Evolutionary conservation across 2,113 vertebrate species (phyloP), one percentile per base, ranked within the genome.

Genomic region (Lagopus muta): DNA sequence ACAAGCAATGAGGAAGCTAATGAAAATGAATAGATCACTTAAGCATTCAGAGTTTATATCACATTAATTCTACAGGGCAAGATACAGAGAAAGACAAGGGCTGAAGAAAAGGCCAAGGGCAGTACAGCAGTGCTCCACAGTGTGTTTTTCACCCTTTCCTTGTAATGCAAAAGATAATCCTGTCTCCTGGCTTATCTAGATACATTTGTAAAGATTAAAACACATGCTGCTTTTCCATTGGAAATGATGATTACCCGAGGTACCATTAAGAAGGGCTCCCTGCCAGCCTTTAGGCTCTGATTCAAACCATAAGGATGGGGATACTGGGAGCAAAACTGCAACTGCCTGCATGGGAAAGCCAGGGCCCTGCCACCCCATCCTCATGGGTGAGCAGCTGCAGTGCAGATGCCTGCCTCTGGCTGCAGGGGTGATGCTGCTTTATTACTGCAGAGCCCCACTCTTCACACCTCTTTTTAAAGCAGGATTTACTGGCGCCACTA

Each of bases 1-100:
- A 88, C 82, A 92, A 96, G 91, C 90, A 90, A 94, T 96, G 95
- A 95, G 89, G 89, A 54, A 92, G 93, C 91, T 95, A 95, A 97
- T 95, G 96, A 96, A 91, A 97, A 96, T 45, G 52, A 95, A 95
- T 94, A 88, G 88, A 93, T 88, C 79, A 61, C 92, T 92, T 94
- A 91, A 79, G 89, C 76, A 97, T 96, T 96, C 96, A 74, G 92
- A 84, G 87, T 92, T 93, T 92, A 93, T 95, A 81, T 88, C 84
- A 61, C 91, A 95, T 96, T 97, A 95, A 97, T 96, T 94, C 94
- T 93, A 79, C 71, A 71, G 82, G 1, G 0, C 21, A 40, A 78
- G 76, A 86, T 66, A 92, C 54, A 66, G 65, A 65, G 67, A 77
- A 86, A 95, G 95, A 96, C 79, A 94, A 95, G 92, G 81, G 94